Evolutionary conservation across 2,113 vertebrate genomes (phyloP).

Genomic region (Gorsachius goisagi): DNA sequence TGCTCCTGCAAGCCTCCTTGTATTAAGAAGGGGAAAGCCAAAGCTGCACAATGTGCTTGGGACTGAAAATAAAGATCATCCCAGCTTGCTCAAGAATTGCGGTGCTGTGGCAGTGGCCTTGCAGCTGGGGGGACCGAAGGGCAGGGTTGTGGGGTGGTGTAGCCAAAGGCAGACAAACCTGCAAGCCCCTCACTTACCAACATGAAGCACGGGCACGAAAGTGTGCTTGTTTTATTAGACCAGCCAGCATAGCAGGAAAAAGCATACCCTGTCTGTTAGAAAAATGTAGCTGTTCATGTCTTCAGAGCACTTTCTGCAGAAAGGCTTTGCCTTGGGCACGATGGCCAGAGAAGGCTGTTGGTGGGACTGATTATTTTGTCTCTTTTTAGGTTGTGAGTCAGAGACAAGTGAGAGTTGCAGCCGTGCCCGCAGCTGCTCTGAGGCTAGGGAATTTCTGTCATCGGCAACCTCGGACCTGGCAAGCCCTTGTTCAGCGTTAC

Average conservation of each 20-base stretch:
- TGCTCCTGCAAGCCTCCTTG: background rate
- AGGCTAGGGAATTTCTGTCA: background rate
- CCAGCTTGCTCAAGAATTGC: accelerated
- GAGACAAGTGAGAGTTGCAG: background rate
- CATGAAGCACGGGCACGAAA: accelerated
- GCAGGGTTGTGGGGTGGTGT: background rate
- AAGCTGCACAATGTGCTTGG: background rate
- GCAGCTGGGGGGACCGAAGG: background rate
- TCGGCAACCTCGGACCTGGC: accelerated
- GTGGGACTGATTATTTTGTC: background rate
- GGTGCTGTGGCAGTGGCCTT: background rate
- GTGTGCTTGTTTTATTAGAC: background rate
- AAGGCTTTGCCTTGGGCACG: background rate
- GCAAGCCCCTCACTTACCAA: background rate
- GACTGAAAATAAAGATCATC: background rate
- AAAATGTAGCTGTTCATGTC: accelerated
- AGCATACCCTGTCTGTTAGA: no score
- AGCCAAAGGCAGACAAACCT: background rate
- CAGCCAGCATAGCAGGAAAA: background rate
- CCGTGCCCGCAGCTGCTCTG: background rate
- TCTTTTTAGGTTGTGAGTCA: background rate
- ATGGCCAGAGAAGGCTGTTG: background rate
- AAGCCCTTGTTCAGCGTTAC: accelerated
- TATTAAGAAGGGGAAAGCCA: background rate
- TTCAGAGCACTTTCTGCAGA: background rate